A percentile compares a stretch with the other conserved stretches of the same genome.
These are phyloP conservation scores for Cichlasoma orientale DNA, from an alignment of 2,797 vertebrate species.

Conservation along the genomic window DNA sequence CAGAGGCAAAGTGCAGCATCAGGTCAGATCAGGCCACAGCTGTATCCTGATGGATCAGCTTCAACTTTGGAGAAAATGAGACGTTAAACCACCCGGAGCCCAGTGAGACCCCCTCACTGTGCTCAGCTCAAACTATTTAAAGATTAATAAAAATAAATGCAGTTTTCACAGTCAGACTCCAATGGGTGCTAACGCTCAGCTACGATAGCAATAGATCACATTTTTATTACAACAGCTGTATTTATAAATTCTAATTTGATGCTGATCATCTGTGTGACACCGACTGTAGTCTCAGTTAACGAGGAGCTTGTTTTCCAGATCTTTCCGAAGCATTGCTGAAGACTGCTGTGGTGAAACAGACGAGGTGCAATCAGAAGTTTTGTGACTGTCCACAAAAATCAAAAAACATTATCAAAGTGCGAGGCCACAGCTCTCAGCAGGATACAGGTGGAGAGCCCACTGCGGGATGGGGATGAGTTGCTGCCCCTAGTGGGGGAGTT, in stretches of 20 bases:
- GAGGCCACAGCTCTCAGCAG: background rate
- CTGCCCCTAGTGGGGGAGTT: too few species aligned
- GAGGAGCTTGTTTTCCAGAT: background rate
- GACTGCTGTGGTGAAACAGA: background rate
- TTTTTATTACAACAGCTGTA: background rate
- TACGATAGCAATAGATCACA: background rate
- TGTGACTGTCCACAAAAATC: background rate
- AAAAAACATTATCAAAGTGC: background rate
- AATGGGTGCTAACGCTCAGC: background rate
- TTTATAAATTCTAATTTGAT: background rate
- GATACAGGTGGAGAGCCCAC: background rate
- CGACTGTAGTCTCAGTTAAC: background rate
- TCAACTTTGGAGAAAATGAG: background rate
- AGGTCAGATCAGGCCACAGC: too few species aligned
- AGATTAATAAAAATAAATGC: background rate
- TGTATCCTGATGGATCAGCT: too few species aligned
- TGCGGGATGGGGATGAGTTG: too few species aligned
- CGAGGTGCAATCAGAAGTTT: background rate
- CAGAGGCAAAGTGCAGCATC: background rate
- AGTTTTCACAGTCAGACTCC: background rate
- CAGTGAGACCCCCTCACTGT: background rate
- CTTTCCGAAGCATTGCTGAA: too few species aligned
- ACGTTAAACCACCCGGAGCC: rapidly evolving
- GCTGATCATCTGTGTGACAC: background rate
- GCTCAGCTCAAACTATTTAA: too few species aligned